Percentiles rank a stretch among this genome's conserved stretches.
These are phyloP conservation scores for Pterois miles DNA, from an alignment of 2,797 vertebrate species.

Conservation along the genomic window DNA sequence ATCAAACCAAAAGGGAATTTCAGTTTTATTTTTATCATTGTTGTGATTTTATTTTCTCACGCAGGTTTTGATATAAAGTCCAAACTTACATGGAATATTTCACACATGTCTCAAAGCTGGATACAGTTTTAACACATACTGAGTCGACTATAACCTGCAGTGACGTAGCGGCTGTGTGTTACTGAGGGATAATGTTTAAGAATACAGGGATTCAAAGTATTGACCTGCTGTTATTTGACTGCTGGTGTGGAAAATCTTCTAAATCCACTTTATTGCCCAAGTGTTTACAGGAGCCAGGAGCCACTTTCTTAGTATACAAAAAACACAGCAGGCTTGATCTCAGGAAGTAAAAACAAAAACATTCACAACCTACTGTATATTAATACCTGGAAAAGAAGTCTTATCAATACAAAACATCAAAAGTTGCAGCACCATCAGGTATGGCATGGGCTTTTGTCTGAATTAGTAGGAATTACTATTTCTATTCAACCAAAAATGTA, in stretches of 20 bases:
- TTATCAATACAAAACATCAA: not conserved
- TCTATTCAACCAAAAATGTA: not conserved
- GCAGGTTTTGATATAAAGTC: not conserved
- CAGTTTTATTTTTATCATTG: not conserved
- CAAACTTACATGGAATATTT: not conserved
- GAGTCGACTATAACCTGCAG: not conserved
- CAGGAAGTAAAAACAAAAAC: not conserved
- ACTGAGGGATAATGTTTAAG: not conserved
- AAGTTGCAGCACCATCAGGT: not conserved
- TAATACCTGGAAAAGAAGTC: not conserved
- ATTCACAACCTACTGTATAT: not conserved
- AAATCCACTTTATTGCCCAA: slow-evolving; percentile 17
- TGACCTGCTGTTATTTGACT: slow-evolving; percentile 7
- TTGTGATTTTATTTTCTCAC: not conserved
- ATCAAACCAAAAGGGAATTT: slow-evolving; percentile 29
- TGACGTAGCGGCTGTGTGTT: not conserved
- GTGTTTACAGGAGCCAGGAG: not conserved
- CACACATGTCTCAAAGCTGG: not conserved
- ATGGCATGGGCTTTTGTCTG: not conserved
- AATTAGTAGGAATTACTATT: not conserved
- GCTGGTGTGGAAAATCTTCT: not conserved
- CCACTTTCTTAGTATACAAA: not conserved
- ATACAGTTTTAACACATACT: not conserved
- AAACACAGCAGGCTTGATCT: not conserved
- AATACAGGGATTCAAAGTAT: not conserved